Percentiles rank a stretch among this genome's conserved stretches.
Conservation (phyloP, 92 coral and sea anemone species). For the Phenganax subtilis region DNA sequence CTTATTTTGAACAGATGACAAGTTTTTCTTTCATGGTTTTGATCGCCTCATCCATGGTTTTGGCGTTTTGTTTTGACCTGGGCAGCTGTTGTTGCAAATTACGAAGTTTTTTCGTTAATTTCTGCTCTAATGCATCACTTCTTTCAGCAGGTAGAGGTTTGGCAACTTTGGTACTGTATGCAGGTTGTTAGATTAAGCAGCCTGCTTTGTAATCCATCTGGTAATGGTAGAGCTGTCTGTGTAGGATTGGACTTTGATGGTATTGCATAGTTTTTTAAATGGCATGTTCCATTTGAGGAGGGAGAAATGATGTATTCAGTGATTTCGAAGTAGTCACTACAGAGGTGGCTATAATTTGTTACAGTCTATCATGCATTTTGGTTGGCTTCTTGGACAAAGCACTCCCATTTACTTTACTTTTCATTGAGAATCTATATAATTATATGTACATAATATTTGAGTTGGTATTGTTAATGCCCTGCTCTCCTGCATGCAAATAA, state of each 20-base stretch:
- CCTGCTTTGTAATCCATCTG: background rate
- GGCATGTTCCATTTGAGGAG: too few relatives aligned
- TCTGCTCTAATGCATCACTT: background rate
- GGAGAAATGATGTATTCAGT: background rate
- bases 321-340: background rate
- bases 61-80: too few relatives aligned
- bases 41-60: too few relatives aligned
- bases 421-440: background rate
- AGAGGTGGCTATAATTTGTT: background rate
- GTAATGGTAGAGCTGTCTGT: background rate
- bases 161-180: background rate
- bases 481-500: background rate
- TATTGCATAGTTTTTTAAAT: too few relatives aligned
- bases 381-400: background rate
- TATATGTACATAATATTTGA: background rate
- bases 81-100: background rate
- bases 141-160: background rate
- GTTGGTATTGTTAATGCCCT: background rate
- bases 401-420: background rate
- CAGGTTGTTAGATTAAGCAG: background rate
- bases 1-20: too few relatives aligned
- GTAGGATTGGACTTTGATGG: too few relatives aligned
- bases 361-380: background rate
- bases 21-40: too few relatives aligned
- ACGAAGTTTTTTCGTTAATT: background rate